Evolutionary conservation across 2,113 vertebrate genomes (phyloP).

Genomic region (Melospiza melodia): DNA sequence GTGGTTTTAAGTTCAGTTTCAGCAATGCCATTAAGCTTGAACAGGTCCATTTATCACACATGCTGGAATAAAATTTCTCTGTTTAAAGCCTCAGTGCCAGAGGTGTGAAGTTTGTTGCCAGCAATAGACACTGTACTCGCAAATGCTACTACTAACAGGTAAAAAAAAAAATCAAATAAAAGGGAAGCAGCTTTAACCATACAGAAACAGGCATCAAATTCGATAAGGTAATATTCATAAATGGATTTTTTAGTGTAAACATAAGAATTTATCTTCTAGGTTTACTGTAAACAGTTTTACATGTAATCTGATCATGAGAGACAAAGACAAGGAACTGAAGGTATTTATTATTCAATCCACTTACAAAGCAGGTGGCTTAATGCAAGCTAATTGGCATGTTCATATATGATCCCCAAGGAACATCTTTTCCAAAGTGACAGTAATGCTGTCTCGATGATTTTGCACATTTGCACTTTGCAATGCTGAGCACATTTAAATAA

Average conservation of each 20-base stretch:
- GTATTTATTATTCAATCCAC: slow-evolving; percentile 79
- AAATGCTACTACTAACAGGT: slow-evolving; percentile 36
- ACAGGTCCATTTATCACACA: neutral
- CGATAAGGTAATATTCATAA: slow-evolving; percentile 21
- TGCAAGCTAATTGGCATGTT: slow-evolving; percentile 77
- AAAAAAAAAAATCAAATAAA: neutral
- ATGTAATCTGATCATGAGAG: slow-evolving; percentile 66
- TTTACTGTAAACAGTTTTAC: slow-evolving; percentile 59
- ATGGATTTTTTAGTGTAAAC: slow-evolving; percentile 49
- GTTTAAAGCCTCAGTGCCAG: slow-evolving; percentile 17
- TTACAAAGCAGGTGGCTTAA: slow-evolving; percentile 81
- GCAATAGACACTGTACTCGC: neutral
- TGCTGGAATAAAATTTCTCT: neutral
- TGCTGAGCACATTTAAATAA: slow-evolving; percentile 74
- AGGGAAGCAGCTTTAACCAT: slow-evolving; percentile 43
- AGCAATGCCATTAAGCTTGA: neutral
- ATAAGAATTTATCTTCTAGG: slow-evolving; percentile 16
- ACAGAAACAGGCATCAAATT: slow-evolving; percentile 40
- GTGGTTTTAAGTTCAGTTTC: slow-evolving; percentile 28
- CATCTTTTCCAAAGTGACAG: slow-evolving; percentile 72
- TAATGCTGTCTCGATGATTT: slow-evolving; percentile 64
- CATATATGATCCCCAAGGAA: slow-evolving; percentile 74
- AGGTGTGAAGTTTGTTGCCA: slow-evolving; percentile 9
- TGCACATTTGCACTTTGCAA: slow-evolving; percentile 63
- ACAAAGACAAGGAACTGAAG: slow-evolving; percentile 78